phyloP scores from a whole-genome alignment of 2,797 vertebrate genomes.

The Onychomys torridus region DNA sequence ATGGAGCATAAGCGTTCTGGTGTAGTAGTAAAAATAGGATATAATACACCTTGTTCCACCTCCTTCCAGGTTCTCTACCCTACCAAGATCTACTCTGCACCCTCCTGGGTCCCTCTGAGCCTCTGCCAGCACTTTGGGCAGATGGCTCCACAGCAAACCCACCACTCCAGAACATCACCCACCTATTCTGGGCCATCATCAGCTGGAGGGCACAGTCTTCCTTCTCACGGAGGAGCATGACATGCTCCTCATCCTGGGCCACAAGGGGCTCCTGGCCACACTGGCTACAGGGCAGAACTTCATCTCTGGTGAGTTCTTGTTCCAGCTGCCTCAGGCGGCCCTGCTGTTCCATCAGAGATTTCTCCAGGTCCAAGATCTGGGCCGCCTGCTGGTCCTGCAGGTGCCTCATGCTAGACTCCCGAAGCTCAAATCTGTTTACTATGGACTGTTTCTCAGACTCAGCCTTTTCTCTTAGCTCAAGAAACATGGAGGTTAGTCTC shows the following conservation, averaged over 20 bases:
- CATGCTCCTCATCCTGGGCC: constrained; percentile 87
- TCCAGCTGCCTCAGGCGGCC: constrained; percentile 88
- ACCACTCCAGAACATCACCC: neutral
- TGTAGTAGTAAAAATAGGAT: neutral
- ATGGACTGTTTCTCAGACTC: constrained; percentile 86
- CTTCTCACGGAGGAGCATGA: constrained; percentile 79
- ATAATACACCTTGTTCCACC: rapidly evolving
- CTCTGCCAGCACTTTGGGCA: neutral
- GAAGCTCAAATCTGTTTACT: constrained; percentile 82
- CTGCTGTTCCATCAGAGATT: constrained; percentile 88
- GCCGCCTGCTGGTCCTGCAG: constrained; percentile 85
- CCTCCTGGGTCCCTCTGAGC: neutral
- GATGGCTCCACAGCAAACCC: rapidly evolving
- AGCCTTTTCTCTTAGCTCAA: constrained; percentile 85
- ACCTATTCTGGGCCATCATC: constrained; percentile 90
- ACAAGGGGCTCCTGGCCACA: constrained; percentile 84
- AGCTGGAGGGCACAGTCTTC: constrained; percentile 88
- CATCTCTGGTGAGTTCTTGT: constrained; percentile 84
- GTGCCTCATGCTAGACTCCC: constrained; percentile 83
- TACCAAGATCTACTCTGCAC: rapidly evolving
- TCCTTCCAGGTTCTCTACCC: neutral
- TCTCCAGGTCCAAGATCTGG: constrained; percentile 86
- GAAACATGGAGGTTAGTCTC: neutral
- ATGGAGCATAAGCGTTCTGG: neutral
- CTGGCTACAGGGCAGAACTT: constrained; percentile 82